Conservation (phyloP, 2,113 vertebrate species). For the Maccullochella peelii region DNA sequence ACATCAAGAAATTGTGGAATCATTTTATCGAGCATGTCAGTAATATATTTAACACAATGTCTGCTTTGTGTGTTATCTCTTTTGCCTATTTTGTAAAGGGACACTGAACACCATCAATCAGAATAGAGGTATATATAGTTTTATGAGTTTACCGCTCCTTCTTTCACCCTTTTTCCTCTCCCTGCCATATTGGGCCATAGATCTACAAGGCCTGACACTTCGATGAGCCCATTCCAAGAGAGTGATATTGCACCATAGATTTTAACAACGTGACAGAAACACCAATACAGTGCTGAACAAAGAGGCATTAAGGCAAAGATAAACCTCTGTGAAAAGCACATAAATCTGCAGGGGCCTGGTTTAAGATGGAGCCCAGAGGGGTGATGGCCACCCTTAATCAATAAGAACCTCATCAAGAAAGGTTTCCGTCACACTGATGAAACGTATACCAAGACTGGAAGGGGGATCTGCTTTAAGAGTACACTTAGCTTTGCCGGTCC, state of each 20-base stretch:
- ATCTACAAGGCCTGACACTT: slow-evolving; percentile 76
- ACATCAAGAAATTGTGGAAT: slow-evolving; percentile 15
- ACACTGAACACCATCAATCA: slow-evolving; percentile 55
- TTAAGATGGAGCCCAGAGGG: slow-evolving; percentile 68
- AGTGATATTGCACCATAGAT: slow-evolving; percentile 83
- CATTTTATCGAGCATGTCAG: slow-evolving; percentile 27
- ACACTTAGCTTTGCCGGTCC: slow-evolving; percentile 35
- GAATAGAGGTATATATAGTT: slow-evolving; percentile 68
- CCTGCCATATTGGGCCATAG: slow-evolving; percentile 76
- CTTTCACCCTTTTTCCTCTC: slow-evolving; percentile 47
- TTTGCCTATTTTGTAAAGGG: slow-evolving; percentile 39
- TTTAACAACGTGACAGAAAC: slow-evolving; percentile 82
- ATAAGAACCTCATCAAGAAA: slow-evolving; percentile 77
- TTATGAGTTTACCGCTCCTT: slow-evolving; percentile 67
- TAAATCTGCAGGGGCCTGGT: slow-evolving; percentile 71
- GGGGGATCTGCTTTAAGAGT: slow-evolving; percentile 39
- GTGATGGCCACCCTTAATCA: slow-evolving; percentile 77
- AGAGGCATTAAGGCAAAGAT: slow-evolving; percentile 83
- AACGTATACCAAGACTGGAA: slow-evolving; percentile 45
- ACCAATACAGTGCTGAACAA: slow-evolving; percentile 81
- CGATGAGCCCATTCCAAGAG: slow-evolving; percentile 76
- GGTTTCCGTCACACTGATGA: slow-evolving; percentile 58
- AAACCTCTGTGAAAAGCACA: slow-evolving; percentile 76
- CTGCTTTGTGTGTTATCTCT: slow-evolving; percentile 49
- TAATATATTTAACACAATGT: slow-evolving; percentile 41